These are phyloP conservation scores for Metallyticus violacea DNA, from an alignment of 2,888 invertebrate genomes.

Conservation along the genomic window DNA sequence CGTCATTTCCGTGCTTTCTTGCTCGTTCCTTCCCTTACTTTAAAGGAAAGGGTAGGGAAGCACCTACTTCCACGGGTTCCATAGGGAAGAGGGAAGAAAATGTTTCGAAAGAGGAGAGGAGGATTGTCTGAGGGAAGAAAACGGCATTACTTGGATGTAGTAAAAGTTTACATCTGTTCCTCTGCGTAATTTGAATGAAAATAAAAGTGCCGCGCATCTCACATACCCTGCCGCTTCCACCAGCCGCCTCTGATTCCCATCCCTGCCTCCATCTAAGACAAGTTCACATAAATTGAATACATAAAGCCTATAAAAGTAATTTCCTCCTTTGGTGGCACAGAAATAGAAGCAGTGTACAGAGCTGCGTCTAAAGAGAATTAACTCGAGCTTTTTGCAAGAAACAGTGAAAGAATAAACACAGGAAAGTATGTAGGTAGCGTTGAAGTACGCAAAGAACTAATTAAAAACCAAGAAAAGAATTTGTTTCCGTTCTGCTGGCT, in stretches of 20 bases:
- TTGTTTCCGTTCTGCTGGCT: neutral
- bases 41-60: too few relatives aligned
- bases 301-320: neutral
- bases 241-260: too few relatives aligned
- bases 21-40: neutral
- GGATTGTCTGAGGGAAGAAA: neutral
- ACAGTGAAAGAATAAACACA: neutral
- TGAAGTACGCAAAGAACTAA: neutral
- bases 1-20: neutral
- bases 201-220: neutral
- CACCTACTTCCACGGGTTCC: too few relatives aligned
- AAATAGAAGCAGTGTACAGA: too few relatives aligned
- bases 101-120: too few relatives aligned
- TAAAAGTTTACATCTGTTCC: conserved; percentile 5
- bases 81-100: too few relatives aligned
- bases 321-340: neutral
- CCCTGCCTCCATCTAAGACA: neutral
- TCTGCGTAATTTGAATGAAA: neutral
- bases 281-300: neutral
- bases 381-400: neutral
- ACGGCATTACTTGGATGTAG: neutral
- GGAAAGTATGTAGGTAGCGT: neutral
- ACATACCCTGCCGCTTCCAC: too few relatives aligned
- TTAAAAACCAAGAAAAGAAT: neutral
- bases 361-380: neutral